A percentile compares a stretch with the other conserved stretches of the same genome.
Evolutionary conservation across 2,797 vertebrate species (phyloP).

Genomic region (Tachyglossus aculeatus): DNA sequence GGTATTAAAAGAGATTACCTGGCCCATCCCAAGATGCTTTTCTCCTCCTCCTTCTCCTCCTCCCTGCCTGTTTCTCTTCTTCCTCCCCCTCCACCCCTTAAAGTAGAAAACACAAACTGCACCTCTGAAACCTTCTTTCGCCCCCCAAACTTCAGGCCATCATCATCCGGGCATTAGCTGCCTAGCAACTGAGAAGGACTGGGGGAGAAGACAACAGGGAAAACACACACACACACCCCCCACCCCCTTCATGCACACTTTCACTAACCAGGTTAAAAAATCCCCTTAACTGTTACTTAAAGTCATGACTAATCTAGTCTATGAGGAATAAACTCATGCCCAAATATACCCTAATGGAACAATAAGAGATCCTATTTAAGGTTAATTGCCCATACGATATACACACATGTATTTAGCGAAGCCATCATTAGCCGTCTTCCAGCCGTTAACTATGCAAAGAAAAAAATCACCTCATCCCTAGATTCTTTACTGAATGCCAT

Average conservation of each 20-base stretch:
- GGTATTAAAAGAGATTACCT: constrained; percentile 83
- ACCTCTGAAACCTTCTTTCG: neutral
- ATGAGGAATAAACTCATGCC: neutral
- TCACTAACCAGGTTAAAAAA: neutral
- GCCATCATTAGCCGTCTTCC: neutral
- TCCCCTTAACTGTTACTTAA: neutral
- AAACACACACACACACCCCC: too few species aligned
- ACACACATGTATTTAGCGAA: accelerated
- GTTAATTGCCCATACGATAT: neutral
- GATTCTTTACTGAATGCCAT: neutral
- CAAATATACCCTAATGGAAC: accelerated
- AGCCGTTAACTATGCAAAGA: neutral
- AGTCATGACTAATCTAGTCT: neutral
- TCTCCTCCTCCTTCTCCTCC: neutral
- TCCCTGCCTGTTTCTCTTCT: neutral
- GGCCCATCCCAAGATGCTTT: constrained; percentile 62
- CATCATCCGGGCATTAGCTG: accelerated
- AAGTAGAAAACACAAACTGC: neutral
- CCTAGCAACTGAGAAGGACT: constrained; percentile 32
- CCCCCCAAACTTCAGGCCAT: neutral
- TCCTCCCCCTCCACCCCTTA: neutral
- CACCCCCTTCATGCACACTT: neutral
- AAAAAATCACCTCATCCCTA: neutral
- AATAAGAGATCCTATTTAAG: neutral
- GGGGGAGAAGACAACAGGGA: neutral